Percentiles rank a stretch among this genome's conserved stretches.
These are phyloP conservation scores for Ctenopoma kingsleyae DNA, from an alignment of 2,797 vertebrate species.

Conservation along the genomic window DNA sequence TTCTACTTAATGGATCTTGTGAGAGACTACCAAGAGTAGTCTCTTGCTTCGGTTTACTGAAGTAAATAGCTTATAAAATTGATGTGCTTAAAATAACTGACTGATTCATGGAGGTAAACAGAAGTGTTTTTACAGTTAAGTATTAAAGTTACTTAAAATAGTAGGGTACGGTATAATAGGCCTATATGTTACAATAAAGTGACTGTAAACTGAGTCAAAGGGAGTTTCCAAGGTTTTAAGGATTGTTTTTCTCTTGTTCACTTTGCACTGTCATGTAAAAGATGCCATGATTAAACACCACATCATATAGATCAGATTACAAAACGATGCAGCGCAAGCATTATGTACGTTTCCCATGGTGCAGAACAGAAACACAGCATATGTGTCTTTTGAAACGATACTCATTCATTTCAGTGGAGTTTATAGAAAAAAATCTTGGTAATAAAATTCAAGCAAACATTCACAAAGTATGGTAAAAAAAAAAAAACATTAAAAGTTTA, in stretches of 20 bases:
- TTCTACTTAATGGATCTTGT: slow-evolving; percentile 2
- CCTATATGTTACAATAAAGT: background rate
- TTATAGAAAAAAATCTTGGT: background rate
- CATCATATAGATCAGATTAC: background rate
- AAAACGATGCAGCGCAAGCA: background rate
- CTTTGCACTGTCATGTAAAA: background rate
- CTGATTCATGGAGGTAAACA: background rate
- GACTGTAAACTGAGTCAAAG: slow-evolving; percentile 4
- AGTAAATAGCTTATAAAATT: slow-evolving; percentile 17
- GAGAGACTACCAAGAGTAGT: slow-evolving; percentile 14
- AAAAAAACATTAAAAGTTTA: too few species aligned
- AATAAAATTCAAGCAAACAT: too few species aligned
- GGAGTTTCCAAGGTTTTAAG: slow-evolving; percentile 29
- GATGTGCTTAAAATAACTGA: slow-evolving; percentile 16
- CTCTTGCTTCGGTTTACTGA: slow-evolving; percentile 25
- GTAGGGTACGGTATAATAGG: background rate
- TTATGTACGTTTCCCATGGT: background rate
- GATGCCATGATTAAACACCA: background rate
- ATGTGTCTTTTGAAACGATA: background rate
- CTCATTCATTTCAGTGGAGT: too few species aligned
- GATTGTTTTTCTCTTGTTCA: background rate
- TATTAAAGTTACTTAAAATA: background rate
- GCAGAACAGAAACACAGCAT: background rate
- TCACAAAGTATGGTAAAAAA: too few species aligned
- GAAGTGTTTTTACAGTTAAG: background rate